Base-by-base conservation (phyloP, 2,113 vertebrate species). In the Chascanopsetta lugubris region DNA sequence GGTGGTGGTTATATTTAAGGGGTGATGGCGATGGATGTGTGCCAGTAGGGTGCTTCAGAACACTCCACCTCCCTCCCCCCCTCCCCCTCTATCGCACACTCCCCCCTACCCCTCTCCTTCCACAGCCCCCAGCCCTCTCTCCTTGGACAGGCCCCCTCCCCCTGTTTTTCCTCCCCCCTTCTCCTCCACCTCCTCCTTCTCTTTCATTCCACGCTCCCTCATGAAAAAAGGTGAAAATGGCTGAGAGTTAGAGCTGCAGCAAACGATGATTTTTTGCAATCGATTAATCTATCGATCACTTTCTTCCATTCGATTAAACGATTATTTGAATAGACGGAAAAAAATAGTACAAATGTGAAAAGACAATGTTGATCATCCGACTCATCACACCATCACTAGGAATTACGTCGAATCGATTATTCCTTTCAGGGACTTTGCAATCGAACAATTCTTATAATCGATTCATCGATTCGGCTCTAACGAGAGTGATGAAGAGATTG, bases 21-120 rank as follows among this genome's bases (percentile, higher is more conserved):
- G 43, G 75, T n/a, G 57, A 76, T 79, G 64, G 55, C 55, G 88
- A 79, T 88, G 85, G 88, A 72, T 6, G 49, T 45, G 65, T 71
- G 77, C 75, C 82, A 76, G 66, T 42, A 42, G 17, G n/a, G 46
- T 34, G 62, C 72, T 64, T 45, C 55, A 24, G 27, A 60, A 57
- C 66, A 48, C 45, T 62, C 62, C 26, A 69, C 21, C 6, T 27
- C 60, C 58, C 47, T 50, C 43, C 59, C 8, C 32, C 63, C 18
- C 62, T 38, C 36, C 59, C 32, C 40, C 26, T 38, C 4, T 15
- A 5, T 38, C 34, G 12, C 34, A 36, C 34, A 17, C 34, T 38
- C 34, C 27, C 57, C 53, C 21, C 63, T 61, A 56, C 25, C 40
- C 4, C 21, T 26, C 75, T 61, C 59, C 57, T 56, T 24, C 22